Conservation (phyloP, 92 coral and sea anemone genomes). For the Bergia puertoricense region DNA sequence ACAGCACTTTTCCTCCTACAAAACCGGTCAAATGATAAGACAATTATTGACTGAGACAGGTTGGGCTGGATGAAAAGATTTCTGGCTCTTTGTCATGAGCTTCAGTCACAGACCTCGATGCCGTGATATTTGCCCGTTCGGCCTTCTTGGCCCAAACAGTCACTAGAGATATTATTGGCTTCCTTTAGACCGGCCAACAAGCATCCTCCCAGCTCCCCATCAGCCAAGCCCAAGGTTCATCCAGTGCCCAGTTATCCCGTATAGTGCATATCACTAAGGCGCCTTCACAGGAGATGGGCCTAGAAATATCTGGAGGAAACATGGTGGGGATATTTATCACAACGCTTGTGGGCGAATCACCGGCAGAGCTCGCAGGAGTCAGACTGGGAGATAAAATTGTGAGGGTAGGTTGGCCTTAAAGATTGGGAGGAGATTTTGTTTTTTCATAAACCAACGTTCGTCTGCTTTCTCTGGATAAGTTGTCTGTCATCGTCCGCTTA, state of each 20-base stretch:
- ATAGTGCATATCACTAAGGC: conserved; percentile 44
- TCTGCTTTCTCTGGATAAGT: neutral
- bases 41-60: no score
- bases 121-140: no score
- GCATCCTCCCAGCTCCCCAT: neutral
- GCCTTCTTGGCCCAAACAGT: neutral
- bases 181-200: neutral
- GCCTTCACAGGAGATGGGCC: conserved; percentile 43
- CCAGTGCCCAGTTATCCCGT: conserved; percentile 25
- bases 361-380: conserved; percentile 53
- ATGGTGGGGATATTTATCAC: conserved; percentile 54
- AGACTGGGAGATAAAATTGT: conserved; percentile 53
- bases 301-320: conserved; percentile 50
- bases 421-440: neutral
- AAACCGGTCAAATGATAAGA: no score
- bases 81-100: no score
- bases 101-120: no score
- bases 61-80: no score
- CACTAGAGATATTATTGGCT: neutral
- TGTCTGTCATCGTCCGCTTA: neutral
- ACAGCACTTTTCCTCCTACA: no score
- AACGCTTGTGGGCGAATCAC: conserved; percentile 34
- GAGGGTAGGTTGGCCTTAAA: conserved; percentile 32
- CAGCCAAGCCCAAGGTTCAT: neutral
- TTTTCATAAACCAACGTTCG: neutral